Conservation (phyloP, 2,797 vertebrate species). For the Phoeniculus purpureus region DNA sequence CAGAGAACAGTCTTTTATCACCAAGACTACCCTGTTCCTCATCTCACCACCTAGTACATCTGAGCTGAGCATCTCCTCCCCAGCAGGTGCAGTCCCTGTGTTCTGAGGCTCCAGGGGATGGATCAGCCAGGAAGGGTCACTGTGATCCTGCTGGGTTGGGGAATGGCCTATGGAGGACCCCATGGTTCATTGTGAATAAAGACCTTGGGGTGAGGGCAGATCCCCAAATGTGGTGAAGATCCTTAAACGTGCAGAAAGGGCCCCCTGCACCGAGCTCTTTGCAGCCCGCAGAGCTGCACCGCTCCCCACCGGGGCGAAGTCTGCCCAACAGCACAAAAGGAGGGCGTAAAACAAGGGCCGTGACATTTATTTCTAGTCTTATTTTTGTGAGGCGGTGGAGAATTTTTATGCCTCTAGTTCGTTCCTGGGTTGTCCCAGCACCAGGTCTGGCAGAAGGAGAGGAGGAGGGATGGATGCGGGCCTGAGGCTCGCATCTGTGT, state of each 20-base stretch:
- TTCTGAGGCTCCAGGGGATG: too few species aligned
- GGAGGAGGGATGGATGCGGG: not conserved
- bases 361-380: not conserved
- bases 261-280: accelerated
- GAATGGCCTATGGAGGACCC: not conserved
- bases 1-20: too few species aligned
- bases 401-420: not conserved
- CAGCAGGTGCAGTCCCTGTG: accelerated
- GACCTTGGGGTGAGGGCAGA: not conserved
- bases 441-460: not conserved
- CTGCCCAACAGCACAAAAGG: not conserved
- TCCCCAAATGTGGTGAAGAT: not conserved
- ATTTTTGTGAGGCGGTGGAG: not conserved
- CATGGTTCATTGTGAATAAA: not conserved
- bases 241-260: not conserved
- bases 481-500: not conserved
- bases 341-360: not conserved
- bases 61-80: not conserved
- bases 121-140: not conserved
- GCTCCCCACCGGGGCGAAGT: accelerated
- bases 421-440: not conserved
- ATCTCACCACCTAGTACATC: not conserved
- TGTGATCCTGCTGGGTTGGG: accelerated
- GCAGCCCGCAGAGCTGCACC: not conserved
- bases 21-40: not conserved